These are phyloP conservation scores for Rhinoraja longicauda DNA, from an alignment of 2,797 vertebrate genomes.

Conservation along the genomic window DNA sequence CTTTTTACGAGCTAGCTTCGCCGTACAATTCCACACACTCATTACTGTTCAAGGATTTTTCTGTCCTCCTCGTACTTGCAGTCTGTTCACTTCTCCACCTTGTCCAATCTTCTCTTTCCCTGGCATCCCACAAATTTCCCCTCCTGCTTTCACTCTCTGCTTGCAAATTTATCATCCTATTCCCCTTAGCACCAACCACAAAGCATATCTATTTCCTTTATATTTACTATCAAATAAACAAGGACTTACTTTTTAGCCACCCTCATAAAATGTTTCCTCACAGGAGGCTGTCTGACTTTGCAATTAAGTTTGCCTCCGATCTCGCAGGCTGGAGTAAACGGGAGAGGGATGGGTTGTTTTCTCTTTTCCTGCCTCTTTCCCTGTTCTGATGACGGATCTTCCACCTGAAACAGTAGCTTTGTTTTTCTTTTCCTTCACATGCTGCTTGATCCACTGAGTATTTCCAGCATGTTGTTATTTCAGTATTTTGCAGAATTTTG, in stretches of 20 bases:
- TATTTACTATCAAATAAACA: not conserved
- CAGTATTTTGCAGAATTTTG: too few relatives aligned
- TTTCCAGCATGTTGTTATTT: not conserved
- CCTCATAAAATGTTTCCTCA: not conserved
- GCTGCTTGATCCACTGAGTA: too few relatives aligned
- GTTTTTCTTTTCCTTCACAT: too few relatives aligned
- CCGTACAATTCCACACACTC: not conserved
- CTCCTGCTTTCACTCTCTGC: not conserved
- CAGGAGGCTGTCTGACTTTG: not conserved
- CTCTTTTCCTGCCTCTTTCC: not conserved
- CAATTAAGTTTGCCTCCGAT: not conserved
- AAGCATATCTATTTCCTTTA: not conserved
- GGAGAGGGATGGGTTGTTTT: not conserved
- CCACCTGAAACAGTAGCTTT: too few relatives aligned
- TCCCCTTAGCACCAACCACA: not conserved
- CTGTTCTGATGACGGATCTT: too few relatives aligned
- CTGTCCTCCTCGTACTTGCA: too few relatives aligned
- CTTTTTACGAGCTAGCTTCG: too few relatives aligned
- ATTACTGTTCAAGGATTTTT: too few relatives aligned
- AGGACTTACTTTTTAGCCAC: not conserved
- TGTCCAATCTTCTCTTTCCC: not conserved
- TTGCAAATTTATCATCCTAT: not conserved
- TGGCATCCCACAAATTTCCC: too few relatives aligned
- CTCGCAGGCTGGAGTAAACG: too few relatives aligned
- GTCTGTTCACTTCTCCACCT: not conserved